A percentile compares a stretch with the other conserved stretches of the same genome.
phyloP scores from a whole-genome alignment of 2,113 vertebrate genomes.

The Eudyptes chrysolophus region DNA sequence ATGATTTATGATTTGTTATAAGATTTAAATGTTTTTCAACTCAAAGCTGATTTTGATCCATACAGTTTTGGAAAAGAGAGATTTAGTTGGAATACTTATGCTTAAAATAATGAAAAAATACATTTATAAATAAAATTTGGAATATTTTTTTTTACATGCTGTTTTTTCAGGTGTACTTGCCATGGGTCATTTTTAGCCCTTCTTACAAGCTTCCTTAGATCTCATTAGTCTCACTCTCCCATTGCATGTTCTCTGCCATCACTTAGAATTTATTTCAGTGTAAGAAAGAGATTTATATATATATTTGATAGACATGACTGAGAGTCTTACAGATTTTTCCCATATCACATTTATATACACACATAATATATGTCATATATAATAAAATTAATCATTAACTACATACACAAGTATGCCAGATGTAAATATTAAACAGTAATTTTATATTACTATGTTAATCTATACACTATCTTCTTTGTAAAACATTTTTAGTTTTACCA shows the following conservation, averaged over 20 bases:
- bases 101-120: not conserved
- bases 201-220: not conserved
- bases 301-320: not conserved
- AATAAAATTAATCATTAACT: not conserved
- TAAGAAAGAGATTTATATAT: not conserved
- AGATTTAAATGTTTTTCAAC: not conserved
- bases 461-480: not conserved
- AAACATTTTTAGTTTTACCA: not conserved
- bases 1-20: not conserved
- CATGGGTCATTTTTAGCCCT: not conserved
- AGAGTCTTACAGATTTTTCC: not conserved
- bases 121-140: not conserved
- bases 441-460: not conserved
- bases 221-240: not conserved
- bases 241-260: not conserved
- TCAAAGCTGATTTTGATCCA: not conserved
- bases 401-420: not conserved
- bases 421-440: not conserved
- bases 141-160: not conserved
- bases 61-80: not conserved
- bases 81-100: not conserved
- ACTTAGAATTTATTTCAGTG: not conserved
- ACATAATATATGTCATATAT: not conserved
- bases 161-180: not conserved
- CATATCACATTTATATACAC: not conserved